These are phyloP conservation scores for Bemisia tabaci DNA, from an alignment of 1,140 invertebrate species.

Conservation along the genomic window DNA sequence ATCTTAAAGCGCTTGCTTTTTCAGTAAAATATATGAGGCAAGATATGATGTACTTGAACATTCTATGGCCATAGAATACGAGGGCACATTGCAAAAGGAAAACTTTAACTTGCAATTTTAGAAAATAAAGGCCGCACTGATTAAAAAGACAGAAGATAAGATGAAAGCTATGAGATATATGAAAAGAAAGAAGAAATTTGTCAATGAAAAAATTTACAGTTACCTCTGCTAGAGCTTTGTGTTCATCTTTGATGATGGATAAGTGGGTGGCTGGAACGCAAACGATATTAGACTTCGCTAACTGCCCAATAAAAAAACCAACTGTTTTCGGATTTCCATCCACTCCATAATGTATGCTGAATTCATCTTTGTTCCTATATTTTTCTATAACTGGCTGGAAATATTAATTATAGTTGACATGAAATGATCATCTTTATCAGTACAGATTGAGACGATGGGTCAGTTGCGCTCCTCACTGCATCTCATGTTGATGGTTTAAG, in stretches of 20 bases:
- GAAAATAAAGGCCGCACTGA: too few relatives aligned
- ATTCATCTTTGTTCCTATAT: slow-evolving; percentile 38
- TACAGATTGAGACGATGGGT: slow-evolving; percentile 1
- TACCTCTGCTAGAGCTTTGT: slow-evolving; percentile 30
- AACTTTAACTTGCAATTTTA: too few relatives aligned
- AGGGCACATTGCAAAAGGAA: too few relatives aligned
- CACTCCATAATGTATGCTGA: slow-evolving; percentile 30
- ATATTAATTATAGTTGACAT: slow-evolving; percentile 8
- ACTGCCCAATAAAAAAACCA: slow-evolving; percentile 31
- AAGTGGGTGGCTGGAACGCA: slow-evolving; percentile 29
- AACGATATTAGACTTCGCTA: slow-evolving; percentile 21
- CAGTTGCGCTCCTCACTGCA: not conserved
- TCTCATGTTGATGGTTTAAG: not conserved
- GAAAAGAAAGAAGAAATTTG: too few relatives aligned
- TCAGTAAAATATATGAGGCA: too few relatives aligned
- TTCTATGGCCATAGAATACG: too few relatives aligned
- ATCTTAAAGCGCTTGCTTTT: too few relatives aligned
- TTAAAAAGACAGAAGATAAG: too few relatives aligned
- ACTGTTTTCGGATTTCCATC: slow-evolving; percentile 34
- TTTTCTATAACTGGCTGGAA: slow-evolving; percentile 29
- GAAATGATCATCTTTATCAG: not conserved
- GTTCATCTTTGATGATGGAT: slow-evolving; percentile 27
- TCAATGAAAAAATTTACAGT: not conserved
- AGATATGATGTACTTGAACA: too few relatives aligned
- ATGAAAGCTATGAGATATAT: too few relatives aligned